Evolutionary conservation across 2,797 vertebrate species (phyloP).

Genomic region (Tiaroga cobitis): DNA sequence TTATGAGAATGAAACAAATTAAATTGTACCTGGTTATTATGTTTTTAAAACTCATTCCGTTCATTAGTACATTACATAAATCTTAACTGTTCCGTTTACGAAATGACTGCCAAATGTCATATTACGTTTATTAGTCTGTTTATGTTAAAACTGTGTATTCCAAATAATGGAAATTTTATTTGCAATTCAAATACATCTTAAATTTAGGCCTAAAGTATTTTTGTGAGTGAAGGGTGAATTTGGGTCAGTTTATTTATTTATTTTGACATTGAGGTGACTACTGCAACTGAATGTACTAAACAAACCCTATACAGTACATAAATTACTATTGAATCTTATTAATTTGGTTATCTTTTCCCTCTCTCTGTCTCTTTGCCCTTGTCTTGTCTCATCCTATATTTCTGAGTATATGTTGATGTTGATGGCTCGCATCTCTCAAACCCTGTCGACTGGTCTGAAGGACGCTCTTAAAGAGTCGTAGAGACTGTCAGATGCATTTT

Average conservation of each 20-base stretch:
- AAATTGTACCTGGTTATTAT: neutral
- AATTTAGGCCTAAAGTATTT: neutral
- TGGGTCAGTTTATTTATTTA: neutral
- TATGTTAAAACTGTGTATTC: neutral
- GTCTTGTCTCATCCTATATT: slow-evolving; percentile 10
- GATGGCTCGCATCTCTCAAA: slow-evolving; percentile 21
- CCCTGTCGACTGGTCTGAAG: slow-evolving; percentile 12
- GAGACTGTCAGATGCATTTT: slow-evolving; percentile 18
- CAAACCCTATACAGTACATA: neutral
- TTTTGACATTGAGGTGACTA: neutral
- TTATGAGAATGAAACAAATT: neutral
- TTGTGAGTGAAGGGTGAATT: neutral
- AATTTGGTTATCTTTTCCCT: neutral
- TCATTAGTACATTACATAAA: neutral
- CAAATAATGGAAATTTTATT: neutral
- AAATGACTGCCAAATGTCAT: neutral
- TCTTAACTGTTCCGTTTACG: neutral
- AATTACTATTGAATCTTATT: slow-evolving; percentile 2
- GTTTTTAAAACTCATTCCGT: neutral
- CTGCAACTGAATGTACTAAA: neutral
- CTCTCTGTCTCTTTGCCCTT: slow-evolving; percentile 2
- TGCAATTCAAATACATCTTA: neutral
- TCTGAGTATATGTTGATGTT: slow-evolving; percentile 24
- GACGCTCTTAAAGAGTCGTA: neutral
- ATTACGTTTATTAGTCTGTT: neutral